Conservation (phyloP, 2,113 vertebrate species). For the Catharus fuscescens region DNA sequence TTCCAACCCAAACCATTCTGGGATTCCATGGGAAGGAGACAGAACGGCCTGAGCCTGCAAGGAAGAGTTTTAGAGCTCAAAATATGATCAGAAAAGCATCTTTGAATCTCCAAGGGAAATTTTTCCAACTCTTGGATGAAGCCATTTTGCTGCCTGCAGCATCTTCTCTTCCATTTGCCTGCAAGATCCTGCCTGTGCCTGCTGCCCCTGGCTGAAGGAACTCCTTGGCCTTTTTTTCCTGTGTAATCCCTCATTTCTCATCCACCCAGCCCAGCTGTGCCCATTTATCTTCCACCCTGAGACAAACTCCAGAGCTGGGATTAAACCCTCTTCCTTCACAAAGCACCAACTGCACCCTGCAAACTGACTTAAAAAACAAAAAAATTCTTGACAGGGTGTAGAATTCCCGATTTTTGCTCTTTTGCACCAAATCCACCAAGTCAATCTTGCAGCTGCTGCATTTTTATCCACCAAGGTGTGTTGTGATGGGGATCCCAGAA, state of each 20-base stretch:
- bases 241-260: not conserved
- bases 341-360: not conserved
- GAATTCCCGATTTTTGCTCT: not conserved
- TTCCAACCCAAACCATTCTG: not conserved
- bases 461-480: not conserved
- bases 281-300: not conserved
- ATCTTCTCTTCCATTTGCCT: not conserved
- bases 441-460: not conserved
- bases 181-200: not conserved
- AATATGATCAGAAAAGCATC: rapidly evolving
- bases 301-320: not conserved
- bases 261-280: not conserved
- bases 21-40: not conserved
- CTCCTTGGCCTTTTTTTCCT: not conserved
- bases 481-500: not conserved
- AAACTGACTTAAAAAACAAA: not conserved
- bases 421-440: not conserved
- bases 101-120: not conserved
- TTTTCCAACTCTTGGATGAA: not conserved
- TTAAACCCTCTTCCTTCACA: not conserved
- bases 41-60: not conserved
- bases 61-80: not conserved
- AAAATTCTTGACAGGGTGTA: not conserved
- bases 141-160: not conserved
- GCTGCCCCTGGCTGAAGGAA: not conserved